Evolutionary conservation across 1,140 invertebrate genomes (phyloP).

Genomic region (Cyrtorhinus lividipennis): DNA sequence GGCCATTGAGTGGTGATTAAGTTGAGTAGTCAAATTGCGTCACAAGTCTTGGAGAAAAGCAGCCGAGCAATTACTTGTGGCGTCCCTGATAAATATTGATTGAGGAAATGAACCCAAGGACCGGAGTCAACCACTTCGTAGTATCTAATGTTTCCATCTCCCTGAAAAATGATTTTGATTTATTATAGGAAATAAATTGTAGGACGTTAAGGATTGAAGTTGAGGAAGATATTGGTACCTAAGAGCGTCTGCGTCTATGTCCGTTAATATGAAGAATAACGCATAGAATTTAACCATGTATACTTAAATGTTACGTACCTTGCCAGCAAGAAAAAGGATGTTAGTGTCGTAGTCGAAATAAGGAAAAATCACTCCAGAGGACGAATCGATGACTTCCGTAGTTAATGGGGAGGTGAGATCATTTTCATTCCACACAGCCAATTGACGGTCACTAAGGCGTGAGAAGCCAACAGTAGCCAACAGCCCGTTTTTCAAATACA

Average conservation of each 20-base stretch:
- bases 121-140: slow-evolving; percentile 78
- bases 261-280: too few relatives aligned
- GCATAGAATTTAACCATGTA: too few relatives aligned
- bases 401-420: slow-evolving; percentile 58
- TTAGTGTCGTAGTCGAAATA: slow-evolving; percentile 86
- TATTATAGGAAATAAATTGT: background rate
- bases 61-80: slow-evolving; percentile 43
- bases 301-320: slow-evolving; percentile 44
- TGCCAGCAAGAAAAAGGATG: slow-evolving; percentile 67
- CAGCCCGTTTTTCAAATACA: slow-evolving; percentile 62
- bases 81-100: slow-evolving; percentile 78
- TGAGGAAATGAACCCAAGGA: slow-evolving; percentile 78
- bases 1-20: too few relatives aligned
- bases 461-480: slow-evolving; percentile 84
- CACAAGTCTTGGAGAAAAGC: too few relatives aligned
- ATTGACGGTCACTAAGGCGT: slow-evolving; percentile 73
- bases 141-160: slow-evolving; percentile 88
- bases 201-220: background rate
- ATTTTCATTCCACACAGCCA: slow-evolving; percentile 74
- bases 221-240: too few relatives aligned
- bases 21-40: too few relatives aligned
- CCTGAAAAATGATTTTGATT: slow-evolving; percentile 37
- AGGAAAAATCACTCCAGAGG: slow-evolving; percentile 82
- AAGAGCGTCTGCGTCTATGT: too few relatives aligned
- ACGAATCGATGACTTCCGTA: slow-evolving; percentile 75